phyloP scores from a whole-genome alignment of 2,888 invertebrate genomes.

The Euclidia mi region DNA sequence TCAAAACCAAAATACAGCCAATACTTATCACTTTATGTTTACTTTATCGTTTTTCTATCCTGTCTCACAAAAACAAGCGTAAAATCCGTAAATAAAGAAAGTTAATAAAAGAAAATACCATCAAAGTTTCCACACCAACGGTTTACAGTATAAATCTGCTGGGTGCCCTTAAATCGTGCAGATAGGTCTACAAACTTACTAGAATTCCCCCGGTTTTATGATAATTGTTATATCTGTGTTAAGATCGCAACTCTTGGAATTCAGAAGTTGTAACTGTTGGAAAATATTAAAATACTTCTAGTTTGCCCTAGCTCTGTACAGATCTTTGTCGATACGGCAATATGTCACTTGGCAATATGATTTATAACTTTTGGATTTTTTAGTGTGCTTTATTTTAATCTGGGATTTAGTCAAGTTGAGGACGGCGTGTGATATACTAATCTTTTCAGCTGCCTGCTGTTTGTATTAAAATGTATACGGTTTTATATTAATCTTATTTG shows the following conservation, averaged over 20 bases:
- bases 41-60: constrained; percentile 20
- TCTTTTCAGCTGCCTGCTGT: too few species aligned
- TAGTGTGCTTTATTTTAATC: too few species aligned
- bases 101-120: constrained; percentile 52
- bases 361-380: neutral
- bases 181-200: constrained; percentile 51
- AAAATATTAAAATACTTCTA: constrained; percentile 33
- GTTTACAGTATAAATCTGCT: constrained; percentile 43
- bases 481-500: too few species aligned
- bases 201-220: constrained; percentile 42
- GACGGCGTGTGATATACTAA: too few species aligned
- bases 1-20: neutral
- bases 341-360: neutral
- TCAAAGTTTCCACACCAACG: constrained; percentile 40
- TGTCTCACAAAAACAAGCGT: constrained; percentile 11
- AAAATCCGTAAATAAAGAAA: constrained; percentile 42
- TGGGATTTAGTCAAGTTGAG: too few species aligned
- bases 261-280: constrained; percentile 26
- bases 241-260: constrained; percentile 39
- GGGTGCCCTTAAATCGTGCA: constrained; percentile 52
- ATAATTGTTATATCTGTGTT: constrained; percentile 45
- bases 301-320: constrained; percentile 11
- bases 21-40: neutral
- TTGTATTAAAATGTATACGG: too few species aligned
- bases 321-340: neutral